Percentiles rank a stretch among this genome's conserved stretches.
These are phyloP conservation scores for Ceratosolen solmsi DNA, from an alignment of 1,140 invertebrate genomes.

Conservation along the genomic window DNA sequence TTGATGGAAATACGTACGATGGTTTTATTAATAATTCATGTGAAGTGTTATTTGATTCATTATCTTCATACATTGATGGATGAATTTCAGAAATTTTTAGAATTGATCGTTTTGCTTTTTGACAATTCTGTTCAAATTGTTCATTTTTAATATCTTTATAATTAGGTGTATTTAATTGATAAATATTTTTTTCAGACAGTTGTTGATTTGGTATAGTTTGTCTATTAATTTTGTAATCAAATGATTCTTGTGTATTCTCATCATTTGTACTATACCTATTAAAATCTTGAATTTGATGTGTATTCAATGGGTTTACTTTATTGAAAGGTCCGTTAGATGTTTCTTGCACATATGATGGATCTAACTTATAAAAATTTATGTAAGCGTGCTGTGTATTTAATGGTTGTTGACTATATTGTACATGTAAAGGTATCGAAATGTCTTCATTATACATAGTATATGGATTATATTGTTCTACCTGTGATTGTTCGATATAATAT, in stretches of 20 bases:
- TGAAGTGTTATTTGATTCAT: slow-evolving; percentile 46
- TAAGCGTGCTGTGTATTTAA: neutral
- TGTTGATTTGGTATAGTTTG: neutral
- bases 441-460: neutral
- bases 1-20: neutral
- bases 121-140: neutral
- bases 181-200: neutral
- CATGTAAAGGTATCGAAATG: neutral
- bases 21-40: slow-evolving; percentile 32
- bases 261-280: neutral
- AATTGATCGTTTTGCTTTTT: slow-evolving; percentile 33
- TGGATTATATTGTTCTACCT: neutral
- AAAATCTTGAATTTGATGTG: neutral
- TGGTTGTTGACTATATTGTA: slow-evolving; percentile 8
- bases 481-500: slow-evolving; percentile 7
- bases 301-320: neutral
- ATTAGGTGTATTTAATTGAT: neutral
- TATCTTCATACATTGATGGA: slow-evolving; percentile 49
- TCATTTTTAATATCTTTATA: neutral
- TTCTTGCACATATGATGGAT: neutral
- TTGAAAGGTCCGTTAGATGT: neutral
- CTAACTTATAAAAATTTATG: neutral
- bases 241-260: neutral
- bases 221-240: neutral
- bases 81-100: slow-evolving; percentile 51